Evolutionary conservation across 2,888 invertebrate genomes (phyloP).

Genomic region (Trypoxylon attenuatum): DNA sequence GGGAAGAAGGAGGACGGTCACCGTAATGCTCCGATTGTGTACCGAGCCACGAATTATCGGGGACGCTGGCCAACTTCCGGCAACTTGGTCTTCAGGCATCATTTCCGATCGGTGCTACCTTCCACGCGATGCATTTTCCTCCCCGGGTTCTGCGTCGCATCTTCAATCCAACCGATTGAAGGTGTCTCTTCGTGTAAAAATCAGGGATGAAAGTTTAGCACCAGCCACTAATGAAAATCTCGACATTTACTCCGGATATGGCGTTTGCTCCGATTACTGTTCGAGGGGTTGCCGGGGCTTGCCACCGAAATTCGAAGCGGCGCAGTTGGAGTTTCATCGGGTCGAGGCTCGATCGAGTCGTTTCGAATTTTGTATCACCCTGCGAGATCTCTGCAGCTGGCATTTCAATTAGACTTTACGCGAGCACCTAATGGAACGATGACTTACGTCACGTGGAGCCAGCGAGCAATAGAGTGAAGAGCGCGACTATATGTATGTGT

Average conservation of each 20-base stretch:
- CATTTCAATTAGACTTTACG: constrained; percentile 30
- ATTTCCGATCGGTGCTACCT: too few species aligned
- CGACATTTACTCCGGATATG: too few species aligned
- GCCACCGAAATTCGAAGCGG: too few species aligned
- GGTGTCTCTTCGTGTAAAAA: too few species aligned
- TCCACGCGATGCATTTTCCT: too few species aligned
- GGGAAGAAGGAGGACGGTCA: background rate
- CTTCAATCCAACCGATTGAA: too few species aligned
- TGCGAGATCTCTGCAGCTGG: constrained; percentile 8
- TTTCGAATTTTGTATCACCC: constrained; percentile 8
- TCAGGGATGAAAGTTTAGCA: too few species aligned
- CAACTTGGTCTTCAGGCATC: background rate
- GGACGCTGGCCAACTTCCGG: constrained; percentile 8
- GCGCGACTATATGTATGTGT: constrained; percentile 7
- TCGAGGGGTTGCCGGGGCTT: too few species aligned
- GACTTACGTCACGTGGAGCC: constrained; percentile 11
- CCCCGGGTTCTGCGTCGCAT: too few species aligned
- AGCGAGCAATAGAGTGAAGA: constrained; percentile 14
- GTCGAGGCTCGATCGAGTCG: background rate
- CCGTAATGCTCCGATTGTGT: constrained; percentile 14
- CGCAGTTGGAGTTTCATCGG: background rate
- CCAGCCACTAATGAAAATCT: too few species aligned
- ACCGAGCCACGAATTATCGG: constrained; percentile 3
- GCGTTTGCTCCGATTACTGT: too few species aligned
- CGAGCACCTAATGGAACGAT: constrained; percentile 20